Evolutionary conservation across 1,140 invertebrate genomes (phyloP).

Genomic region (Lordiphosa stackelbergi): DNA sequence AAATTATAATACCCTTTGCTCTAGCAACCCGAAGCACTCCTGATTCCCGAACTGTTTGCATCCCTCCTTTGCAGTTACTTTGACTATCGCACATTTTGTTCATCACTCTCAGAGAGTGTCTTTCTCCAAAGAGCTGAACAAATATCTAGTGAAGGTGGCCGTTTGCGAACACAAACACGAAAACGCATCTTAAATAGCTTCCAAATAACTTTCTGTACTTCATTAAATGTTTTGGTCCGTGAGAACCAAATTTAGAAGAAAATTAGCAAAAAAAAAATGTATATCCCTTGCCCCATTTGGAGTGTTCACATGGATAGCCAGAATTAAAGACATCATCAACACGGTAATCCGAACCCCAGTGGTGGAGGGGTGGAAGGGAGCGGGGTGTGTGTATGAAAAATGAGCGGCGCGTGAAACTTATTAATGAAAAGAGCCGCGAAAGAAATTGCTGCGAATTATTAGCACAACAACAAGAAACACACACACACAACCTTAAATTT

Average conservation of each 20-base stretch:
- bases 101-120: too few relatives aligned
- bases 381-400: constrained; percentile 50
- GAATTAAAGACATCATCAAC: constrained; percentile 63
- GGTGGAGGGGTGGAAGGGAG: constrained; percentile 5
- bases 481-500: background rate
- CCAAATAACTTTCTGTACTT: too few relatives aligned
- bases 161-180: too few relatives aligned
- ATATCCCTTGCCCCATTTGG: constrained; percentile 21
- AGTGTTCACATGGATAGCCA: constrained; percentile 17
- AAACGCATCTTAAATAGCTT: too few relatives aligned
- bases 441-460: constrained; percentile 59
- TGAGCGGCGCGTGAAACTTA: constrained; percentile 74
- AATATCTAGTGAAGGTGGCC: too few relatives aligned
- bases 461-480: constrained; percentile 40
- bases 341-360: constrained; percentile 61
- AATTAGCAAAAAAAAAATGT: constrained; percentile 29
- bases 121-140: too few relatives aligned
- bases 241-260: constrained; percentile 22
- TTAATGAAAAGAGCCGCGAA: constrained; percentile 70
- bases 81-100: too few relatives aligned
- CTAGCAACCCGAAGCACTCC: too few relatives aligned
- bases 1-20: too few relatives aligned
- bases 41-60: too few relatives aligned
- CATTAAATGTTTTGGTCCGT: constrained; percentile 19
- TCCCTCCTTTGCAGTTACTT: too few relatives aligned